Percentiles rank a stretch among this genome's conserved stretches.
Evolutionary conservation across 2,797 vertebrate species (phyloP).

Genomic region (Pseudochromis fuscus): DNA sequence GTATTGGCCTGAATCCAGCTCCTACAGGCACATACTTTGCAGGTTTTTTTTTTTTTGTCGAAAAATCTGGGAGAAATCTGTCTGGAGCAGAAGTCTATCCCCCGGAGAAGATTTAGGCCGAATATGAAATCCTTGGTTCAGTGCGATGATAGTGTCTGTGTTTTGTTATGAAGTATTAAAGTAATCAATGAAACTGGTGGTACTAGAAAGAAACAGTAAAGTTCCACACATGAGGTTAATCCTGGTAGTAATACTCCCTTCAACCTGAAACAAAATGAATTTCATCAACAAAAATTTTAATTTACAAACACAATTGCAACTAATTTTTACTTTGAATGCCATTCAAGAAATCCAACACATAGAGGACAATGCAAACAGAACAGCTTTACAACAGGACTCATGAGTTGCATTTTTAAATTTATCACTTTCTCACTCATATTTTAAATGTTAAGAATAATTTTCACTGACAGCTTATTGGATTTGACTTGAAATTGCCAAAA

Average conservation of each 20-base stretch:
- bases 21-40: conserved; percentile 56
- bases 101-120: conserved; percentile 25
- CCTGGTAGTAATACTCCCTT: conserved; percentile 1
- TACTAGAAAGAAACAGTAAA: background rate
- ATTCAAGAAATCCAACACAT: background rate
- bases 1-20: conserved; percentile 73
- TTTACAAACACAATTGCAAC: background rate
- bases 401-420: background rate
- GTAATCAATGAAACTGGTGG: background rate
- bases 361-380: background rate
- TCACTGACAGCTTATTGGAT: conserved; percentile 52
- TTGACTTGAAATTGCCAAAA: conserved; percentile 53
- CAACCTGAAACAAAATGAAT: too few species aligned
- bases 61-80: conserved; percentile 58
- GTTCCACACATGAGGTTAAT: background rate
- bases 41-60: conserved; percentile 25
- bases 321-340: conserved; percentile 4
- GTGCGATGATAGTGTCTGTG: conserved; percentile 13
- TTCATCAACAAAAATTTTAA: too few species aligned
- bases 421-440: too few species aligned
- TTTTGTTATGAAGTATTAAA: conserved; percentile 5
- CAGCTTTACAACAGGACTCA: background rate
- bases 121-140: conserved; percentile 33
- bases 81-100: conserved; percentile 36
- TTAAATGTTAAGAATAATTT: conserved; percentile 45